Conservation (phyloP, 2,888 invertebrate species). For the Apamea epomidion region DNA sequence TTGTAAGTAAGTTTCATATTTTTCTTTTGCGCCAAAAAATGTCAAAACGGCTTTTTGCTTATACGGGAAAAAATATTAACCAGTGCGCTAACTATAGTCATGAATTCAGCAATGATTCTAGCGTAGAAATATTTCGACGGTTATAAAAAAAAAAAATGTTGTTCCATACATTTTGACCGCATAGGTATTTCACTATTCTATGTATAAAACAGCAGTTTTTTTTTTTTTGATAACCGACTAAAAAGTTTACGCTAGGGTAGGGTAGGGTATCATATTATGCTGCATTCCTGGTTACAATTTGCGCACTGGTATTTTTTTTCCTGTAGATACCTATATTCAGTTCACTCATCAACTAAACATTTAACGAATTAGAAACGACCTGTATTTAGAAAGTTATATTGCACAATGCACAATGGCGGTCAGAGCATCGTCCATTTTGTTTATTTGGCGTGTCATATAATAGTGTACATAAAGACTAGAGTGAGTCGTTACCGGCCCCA, state of each 20-base stretch:
- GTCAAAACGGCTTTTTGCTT: background rate
- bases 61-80: no score
- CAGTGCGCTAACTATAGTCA: no score
- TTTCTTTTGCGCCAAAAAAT: background rate
- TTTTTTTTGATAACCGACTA: no score
- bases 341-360: background rate
- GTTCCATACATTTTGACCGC: no score
- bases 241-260: no score
- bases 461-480: slow-evolving; percentile 13
- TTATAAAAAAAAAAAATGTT: no score
- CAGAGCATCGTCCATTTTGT: slow-evolving; percentile 36
- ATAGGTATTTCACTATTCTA: no score
- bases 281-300: no score
- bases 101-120: no score
- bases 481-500: slow-evolving; percentile 46
- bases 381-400: slow-evolving; percentile 54
- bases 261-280: no score
- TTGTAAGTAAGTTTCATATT: background rate
- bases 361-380: slow-evolving; percentile 19
- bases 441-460: slow-evolving; percentile 34
- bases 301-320: background rate
- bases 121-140: no score
- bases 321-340: background rate
- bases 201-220: no score
- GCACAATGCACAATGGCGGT: slow-evolving; percentile 18